Conservation (phyloP, 2,797 vertebrate species). For the Phataginus tetradactyla region DNA sequence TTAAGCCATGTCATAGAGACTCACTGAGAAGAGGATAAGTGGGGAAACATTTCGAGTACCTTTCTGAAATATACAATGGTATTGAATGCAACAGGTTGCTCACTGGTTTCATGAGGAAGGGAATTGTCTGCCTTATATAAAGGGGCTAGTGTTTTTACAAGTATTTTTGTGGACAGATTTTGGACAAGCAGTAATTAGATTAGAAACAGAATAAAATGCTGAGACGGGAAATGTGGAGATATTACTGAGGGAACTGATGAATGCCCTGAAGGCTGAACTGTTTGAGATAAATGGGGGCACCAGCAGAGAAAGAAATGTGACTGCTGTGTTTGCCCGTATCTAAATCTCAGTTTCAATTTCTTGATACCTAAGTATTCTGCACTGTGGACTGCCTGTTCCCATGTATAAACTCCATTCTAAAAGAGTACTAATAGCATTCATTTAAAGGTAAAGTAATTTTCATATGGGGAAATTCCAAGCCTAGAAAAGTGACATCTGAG, state of each 20-base stretch:
- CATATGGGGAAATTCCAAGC: background rate
- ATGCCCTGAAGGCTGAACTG: too few species aligned
- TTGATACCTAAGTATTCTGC: background rate
- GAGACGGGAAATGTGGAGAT: background rate
- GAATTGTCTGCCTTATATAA: background rate
- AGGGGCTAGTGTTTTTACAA: background rate
- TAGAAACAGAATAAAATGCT: background rate
- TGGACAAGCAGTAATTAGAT: background rate
- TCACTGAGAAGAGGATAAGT: background rate
- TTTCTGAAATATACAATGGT: background rate
- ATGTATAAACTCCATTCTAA: background rate
- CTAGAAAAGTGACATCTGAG: background rate
- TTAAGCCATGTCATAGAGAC: conserved; percentile 20
- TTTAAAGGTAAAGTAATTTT: background rate
- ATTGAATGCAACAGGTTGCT: background rate
- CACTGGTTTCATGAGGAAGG: background rate
- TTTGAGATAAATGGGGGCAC: background rate
- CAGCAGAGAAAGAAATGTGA: background rate
- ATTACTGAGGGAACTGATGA: accelerated
- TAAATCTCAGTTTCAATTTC: background rate
- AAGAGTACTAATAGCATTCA: background rate
- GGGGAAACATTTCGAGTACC: background rate
- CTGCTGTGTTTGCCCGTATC: background rate
- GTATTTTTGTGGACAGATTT: background rate
- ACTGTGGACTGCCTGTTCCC: too few species aligned